Evolutionary conservation across 2,113 vertebrate species (phyloP), one percentile per base, ranked within the genome.

Genomic region (Syngnathus scovelli): DNA sequence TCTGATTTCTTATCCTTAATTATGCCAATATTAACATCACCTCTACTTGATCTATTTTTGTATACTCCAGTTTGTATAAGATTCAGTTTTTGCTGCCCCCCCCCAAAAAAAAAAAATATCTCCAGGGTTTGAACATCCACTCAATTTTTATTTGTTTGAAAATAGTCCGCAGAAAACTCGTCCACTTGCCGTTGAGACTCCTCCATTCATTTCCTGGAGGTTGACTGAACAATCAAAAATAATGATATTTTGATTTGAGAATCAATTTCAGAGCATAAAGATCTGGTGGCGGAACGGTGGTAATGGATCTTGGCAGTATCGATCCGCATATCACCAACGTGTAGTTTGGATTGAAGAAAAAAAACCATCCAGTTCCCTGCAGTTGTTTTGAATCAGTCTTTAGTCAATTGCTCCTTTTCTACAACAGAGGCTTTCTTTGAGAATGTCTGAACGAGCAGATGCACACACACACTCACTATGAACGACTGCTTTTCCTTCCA

Each of bases 381-480:
- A 79, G 78, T 71, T 80, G 49, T 68, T 62, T 49, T 72, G 69
- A 73, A 72, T 72, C 8, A 44, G 52, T 77, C 65, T 74, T 51
- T 67, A 49, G 16, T 11, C 41, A 10, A 64, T 69, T 71, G 49
- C 41, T 75, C 64, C 72, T 27, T n/a, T 19, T 63, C 68, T 67
- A 39, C 27, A 74, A 88, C 86, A 88, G 66, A 82, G 70, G 68
- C 69, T 54, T 69, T 66, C 83, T 88, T 89, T 88, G 87, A 86
- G 63, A 75, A 58, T 82, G 70, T 39, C 18, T 64, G 66, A 59
- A 11, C 41, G 27, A 72, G 37, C 63, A 64, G 33, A 21, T 33
- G 27, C 65, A 59, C 33, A 51, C 69, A 46, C 61, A 43, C 51
- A 51, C 74, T 51, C 61, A 49, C 67, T 33, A 74, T 77, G 77